Evolutionary conservation across 1,140 invertebrate genomes (phyloP), one percentile per base, ranked within the genome.

Genomic region (Drosophila seguyi): DNA sequence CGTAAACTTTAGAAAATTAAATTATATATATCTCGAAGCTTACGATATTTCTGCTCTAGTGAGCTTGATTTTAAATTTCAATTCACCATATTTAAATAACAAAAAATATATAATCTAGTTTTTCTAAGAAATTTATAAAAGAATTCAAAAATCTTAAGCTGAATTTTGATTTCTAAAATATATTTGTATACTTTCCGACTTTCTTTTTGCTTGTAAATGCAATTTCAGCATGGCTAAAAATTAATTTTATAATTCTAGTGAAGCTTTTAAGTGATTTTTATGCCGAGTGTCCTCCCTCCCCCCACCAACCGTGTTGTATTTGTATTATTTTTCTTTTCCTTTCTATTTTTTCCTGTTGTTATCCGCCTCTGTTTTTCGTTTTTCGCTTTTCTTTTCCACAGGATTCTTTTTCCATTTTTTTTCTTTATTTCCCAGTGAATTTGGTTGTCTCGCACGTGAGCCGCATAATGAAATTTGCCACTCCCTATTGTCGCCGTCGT

Each of bases 381-480:
- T 59, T 68, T 63, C 55, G 65, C 59, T 52, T 75, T 63, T 74
- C 47, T 81, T 59, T 81, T 57, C 56, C 29, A 72, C 44, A 38
- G 20, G 14, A 72, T 68, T 73, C 83, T 80, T 79, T 80, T 29
- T 8, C 8, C 1, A 1, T 29, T 31, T 50, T 50, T 27, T 50
- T 50, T 88, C 80, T 87, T 86, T 90, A 81, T 90, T 81, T 90
- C 81, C 65, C 78, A 90, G 85, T 91, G 87, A 91, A 91, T 91
- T 90, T 91, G 87, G 87, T 91, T 91, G 87, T 91, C 87, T 91
- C 83, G 87, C 87, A 91, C 87, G 87, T 91, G 87, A 90, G 87
- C 82, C 63, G 87, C 87, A 91, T 91, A 91, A 91, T 81, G 77
- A 91, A 90, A 83, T 82, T 79, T 72, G 66, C 81, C 79, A 86